These are phyloP conservation scores for Drosophila nasuta DNA, from an alignment of 1,140 invertebrate genomes.

Conservation along the genomic window DNA sequence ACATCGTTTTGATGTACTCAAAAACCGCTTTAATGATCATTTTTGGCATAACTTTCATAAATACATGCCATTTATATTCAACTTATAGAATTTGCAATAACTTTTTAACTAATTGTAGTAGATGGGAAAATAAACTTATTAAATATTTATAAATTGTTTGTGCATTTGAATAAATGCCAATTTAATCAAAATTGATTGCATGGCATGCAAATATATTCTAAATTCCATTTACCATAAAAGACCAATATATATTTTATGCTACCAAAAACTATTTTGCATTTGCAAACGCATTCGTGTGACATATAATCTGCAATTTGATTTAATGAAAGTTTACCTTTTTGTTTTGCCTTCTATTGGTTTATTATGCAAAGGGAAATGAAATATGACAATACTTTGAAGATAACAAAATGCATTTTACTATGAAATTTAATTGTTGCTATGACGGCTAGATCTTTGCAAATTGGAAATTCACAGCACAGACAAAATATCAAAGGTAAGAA, in stretches of 20 bases:
- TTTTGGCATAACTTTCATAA: not conserved
- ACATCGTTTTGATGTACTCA: not conserved
- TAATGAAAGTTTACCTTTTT: slow-evolving; percentile 1
- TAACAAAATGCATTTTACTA: slow-evolving; percentile 4
- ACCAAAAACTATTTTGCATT: not conserved
- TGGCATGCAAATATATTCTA: not conserved
- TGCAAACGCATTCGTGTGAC: not conserved
- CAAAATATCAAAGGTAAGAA: too few relatives aligned
- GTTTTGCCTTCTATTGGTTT: not conserved
- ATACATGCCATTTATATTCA: not conserved
- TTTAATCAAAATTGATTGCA: not conserved
- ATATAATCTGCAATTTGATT: not conserved
- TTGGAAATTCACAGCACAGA: too few relatives aligned
- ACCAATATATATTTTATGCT: not conserved
- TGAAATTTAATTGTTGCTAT: not conserved
- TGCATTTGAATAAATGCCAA: not conserved
- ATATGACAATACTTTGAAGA: slow-evolving; percentile 7
- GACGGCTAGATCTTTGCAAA: not conserved
- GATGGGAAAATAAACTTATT: not conserved
- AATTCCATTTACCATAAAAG: not conserved
- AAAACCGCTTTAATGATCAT: slow-evolving; percentile 11
- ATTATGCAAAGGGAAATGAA: slow-evolving; percentile 1
- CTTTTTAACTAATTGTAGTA: not conserved
- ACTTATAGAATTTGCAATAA: not conserved
- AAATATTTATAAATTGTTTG: not conserved